Conservation (phyloP, 92 coral and sea anemone genomes). For the Zoanthus gigantus region DNA sequence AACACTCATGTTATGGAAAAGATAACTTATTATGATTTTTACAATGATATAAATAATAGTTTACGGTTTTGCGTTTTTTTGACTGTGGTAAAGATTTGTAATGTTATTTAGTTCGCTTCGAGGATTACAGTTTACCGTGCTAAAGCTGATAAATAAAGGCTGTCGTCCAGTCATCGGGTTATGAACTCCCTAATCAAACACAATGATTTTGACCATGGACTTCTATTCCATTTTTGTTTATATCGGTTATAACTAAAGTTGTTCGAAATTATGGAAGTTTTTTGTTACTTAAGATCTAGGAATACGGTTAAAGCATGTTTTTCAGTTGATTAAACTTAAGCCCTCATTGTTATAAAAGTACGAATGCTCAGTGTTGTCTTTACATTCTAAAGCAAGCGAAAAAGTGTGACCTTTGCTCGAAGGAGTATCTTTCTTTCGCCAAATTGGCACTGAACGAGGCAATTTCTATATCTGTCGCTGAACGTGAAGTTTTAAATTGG, state of each 20-base stretch:
- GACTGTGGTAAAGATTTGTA: background rate
- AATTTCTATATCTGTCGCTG: background rate
- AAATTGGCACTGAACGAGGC: slow-evolving; percentile 8
- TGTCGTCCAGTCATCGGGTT: background rate
- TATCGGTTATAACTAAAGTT: background rate
- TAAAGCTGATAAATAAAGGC: background rate
- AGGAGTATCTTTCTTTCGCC: background rate
- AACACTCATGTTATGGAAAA: background rate
- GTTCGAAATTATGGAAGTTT: background rate
- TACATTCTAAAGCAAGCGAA: slow-evolving; percentile 6
- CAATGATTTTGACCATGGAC: background rate
- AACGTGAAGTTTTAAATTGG: slow-evolving; percentile 2
- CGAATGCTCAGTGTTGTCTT: slow-evolving; percentile 28
- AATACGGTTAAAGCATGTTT: background rate
- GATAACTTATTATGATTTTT: background rate
- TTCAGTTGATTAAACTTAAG: background rate
- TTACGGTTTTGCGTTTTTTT: background rate
- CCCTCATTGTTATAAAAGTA: background rate
- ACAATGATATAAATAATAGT: slow-evolving; percentile 8
- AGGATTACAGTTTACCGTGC: background rate
- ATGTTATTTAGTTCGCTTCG: background rate
- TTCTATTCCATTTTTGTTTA: too few species aligned
- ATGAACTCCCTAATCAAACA: background rate
- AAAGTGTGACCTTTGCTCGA: slow-evolving; percentile 5
- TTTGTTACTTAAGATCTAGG: too few species aligned